Percentiles rank a stretch among this genome's conserved stretches.
Conservation (phyloP, 1,140 invertebrate genomes). For the Sesamia nonagrioides region DNA sequence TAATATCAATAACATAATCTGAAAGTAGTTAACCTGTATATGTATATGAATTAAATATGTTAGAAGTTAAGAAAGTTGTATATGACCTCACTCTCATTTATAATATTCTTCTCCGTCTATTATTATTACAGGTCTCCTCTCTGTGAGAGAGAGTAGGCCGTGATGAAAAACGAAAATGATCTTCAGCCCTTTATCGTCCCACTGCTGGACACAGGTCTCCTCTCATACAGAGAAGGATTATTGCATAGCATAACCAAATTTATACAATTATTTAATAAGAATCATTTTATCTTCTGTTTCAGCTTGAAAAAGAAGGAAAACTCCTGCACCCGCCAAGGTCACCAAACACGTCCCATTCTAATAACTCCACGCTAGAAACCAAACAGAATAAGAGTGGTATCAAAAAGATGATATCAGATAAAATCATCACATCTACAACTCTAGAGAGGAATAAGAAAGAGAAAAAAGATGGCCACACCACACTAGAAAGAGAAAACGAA, state of each 20-base stretch:
- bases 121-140: too few species aligned
- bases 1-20: not conserved
- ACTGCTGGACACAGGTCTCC: too few species aligned
- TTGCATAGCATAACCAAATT: too few species aligned
- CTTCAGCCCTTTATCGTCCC: too few species aligned
- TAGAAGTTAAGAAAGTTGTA: not conserved
- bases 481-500: constrained; percentile 86
- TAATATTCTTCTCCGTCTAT: not conserved
- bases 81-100: not conserved
- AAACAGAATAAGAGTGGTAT: constrained; percentile 81
- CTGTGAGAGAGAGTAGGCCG: too few species aligned
- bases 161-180: too few species aligned
- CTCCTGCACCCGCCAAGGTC: constrained; percentile 79
- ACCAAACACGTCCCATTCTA: constrained; percentile 83
- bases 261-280: too few species aligned
- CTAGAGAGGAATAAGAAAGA: constrained; percentile 86
- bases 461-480: constrained; percentile 86
- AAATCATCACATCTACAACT: constrained; percentile 81
- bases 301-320: constrained; percentile 85
- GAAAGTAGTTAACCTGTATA: not conserved
- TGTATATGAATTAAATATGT: not conserved
- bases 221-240: too few species aligned
- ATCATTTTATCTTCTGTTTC: constrained; percentile 50
- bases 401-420: constrained; percentile 85
- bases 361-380: constrained; percentile 85